Evolutionary conservation across 1,140 invertebrate species (phyloP), one percentile per base, ranked within the genome.

Genomic region (Sminthurides bifidus): DNA sequence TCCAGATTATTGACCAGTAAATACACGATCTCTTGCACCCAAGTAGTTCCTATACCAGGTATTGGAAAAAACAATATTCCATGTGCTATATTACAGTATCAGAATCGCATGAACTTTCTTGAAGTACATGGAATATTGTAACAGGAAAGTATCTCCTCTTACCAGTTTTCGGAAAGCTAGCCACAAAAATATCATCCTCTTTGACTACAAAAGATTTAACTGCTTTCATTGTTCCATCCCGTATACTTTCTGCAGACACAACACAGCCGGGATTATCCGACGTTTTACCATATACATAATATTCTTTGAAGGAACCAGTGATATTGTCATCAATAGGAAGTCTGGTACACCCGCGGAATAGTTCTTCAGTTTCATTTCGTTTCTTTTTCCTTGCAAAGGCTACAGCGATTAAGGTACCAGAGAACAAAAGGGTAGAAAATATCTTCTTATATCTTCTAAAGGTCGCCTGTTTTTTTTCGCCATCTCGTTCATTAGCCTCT

Each of bases 11-110:
- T 69, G 23, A 65, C 56, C 5, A 77, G 70, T 38, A 75, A 52
- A 53, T 73, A 76, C 6, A 75, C 69, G 24, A 77, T 72, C 66
- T 77, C 76, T 60, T 75, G 73, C 1, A 75, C 59, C 74, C 75
- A 77, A 17, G 76, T 77, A 37, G 72, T 74, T 37, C 75, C 75
- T 76, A 52, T 10, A 31, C 17, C n/a, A n/a, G n/a, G n/a, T n/a
- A n/a, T n/a, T n/a, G n/a, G n/a, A n/a, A n/a, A n/a, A 51, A 4
- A 24, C 41, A 44, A 17, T 43, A 43, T 43, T 23, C 41, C 6
- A 43, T 8, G 24, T 10, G 6, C 6, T n/a, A 35, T 35, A 10
- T 35, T n/a, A 35, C 33, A 35, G 33, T 35, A n/a, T n/a, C 41
- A 44, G 33, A 19, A 43, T 43, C 41, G 15, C 6, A 43, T 8